phyloP scores from a whole-genome alignment of 2,797 vertebrate species.

The Tapera naevia region DNA sequence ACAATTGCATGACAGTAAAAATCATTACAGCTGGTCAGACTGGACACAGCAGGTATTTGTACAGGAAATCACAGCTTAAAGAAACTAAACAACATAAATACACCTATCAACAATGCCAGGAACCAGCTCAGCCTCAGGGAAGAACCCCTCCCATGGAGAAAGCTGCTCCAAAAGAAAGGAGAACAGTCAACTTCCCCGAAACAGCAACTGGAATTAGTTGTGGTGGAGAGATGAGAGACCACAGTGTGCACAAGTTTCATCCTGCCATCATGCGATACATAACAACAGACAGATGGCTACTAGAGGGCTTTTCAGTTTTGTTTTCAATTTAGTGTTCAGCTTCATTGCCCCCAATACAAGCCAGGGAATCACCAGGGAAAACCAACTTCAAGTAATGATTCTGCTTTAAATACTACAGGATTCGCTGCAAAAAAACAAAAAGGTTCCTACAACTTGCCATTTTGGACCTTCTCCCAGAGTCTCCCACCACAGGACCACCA shows the following conservation, averaged over 20 bases:
- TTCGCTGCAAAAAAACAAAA: background rate
- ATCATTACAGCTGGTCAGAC: background rate
- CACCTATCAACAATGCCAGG: background rate
- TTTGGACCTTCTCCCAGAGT: background rate
- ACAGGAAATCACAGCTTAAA: accelerated
- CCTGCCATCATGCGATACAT: background rate
- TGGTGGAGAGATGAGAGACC: background rate
- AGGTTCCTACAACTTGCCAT: background rate
- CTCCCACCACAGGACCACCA: background rate
- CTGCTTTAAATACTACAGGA: background rate
- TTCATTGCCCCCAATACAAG: background rate
- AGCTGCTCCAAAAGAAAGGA: background rate
- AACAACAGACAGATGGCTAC: background rate
- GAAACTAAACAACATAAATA: background rate
- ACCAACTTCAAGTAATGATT: background rate
- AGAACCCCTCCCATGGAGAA: background rate
- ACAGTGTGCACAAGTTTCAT: background rate
- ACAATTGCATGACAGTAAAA: background rate
- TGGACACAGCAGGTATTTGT: background rate
- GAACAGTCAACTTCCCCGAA: background rate
- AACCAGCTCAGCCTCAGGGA: background rate
- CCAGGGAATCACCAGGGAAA: background rate
- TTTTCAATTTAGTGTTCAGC: background rate
- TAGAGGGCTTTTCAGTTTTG: background rate
- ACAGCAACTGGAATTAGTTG: background rate